A percentile compares a stretch with the other conserved stretches of the same genome.
phyloP scores from a whole-genome alignment of 2,113 vertebrate species.

The Entosphenus tridentatus region DNA sequence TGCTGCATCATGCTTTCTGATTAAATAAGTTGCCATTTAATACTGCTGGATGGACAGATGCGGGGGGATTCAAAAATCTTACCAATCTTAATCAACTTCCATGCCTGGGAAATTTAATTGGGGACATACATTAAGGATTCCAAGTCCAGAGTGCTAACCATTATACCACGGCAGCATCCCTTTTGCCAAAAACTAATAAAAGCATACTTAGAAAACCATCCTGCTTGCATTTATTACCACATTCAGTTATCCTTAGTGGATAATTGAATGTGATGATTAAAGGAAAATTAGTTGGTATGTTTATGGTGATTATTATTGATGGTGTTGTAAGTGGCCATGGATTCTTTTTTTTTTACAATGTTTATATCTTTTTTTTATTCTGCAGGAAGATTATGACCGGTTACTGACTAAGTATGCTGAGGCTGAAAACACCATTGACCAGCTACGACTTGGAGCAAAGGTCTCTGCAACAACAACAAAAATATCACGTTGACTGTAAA shows the following conservation, averaged over 20 bases:
- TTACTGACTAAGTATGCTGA: slow-evolving; percentile 23
- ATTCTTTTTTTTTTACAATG: background rate
- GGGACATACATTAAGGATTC: too few species aligned
- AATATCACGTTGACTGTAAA: background rate
- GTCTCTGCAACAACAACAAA: slow-evolving; percentile 14
- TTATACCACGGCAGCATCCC: too few species aligned
- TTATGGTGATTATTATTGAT: background rate
- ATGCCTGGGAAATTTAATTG: too few species aligned
- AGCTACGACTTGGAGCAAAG: slow-evolving; percentile 20
- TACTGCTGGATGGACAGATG: too few species aligned
- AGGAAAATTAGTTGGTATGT: slow-evolving; percentile 3
- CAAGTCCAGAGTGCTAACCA: too few species aligned
- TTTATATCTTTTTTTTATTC: slow-evolving; percentile 10
- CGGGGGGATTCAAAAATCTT: too few species aligned
- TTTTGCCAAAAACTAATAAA: background rate
- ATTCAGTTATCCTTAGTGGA: background rate
- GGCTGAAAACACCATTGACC: slow-evolving; percentile 21
- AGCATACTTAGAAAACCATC: background rate
- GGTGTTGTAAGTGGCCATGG: too few species aligned
- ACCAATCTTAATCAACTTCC: too few species aligned
- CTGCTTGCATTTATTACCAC: background rate
- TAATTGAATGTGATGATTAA: background rate
- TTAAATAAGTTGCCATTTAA: too few species aligned
- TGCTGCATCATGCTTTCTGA: too few species aligned
- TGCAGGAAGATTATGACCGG: slow-evolving; percentile 28